Evolutionary conservation across 64 coral and sea anemone species (phyloP).

Genomic region (Montipora cactus): DNA sequence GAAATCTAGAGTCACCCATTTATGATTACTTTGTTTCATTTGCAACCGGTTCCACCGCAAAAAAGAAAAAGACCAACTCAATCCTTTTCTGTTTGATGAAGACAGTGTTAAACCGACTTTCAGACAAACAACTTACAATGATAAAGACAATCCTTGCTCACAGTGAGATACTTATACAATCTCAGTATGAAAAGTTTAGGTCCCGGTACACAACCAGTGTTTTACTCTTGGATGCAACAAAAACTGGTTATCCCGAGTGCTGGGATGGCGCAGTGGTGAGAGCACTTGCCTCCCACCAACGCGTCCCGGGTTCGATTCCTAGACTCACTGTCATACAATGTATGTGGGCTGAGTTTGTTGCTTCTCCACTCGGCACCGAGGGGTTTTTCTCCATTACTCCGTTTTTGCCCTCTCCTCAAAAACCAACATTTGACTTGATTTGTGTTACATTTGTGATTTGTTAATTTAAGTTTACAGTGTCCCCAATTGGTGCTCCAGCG

Average conservation of each 20-base stretch:
- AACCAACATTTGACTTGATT: background rate
- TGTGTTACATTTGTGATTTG: background rate
- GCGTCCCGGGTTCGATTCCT: too few relatives aligned
- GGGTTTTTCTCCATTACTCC: background rate
- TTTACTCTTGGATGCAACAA: background rate
- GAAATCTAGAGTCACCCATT: conserved; percentile 13
- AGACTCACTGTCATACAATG: too few relatives aligned
- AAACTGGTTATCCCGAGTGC: background rate
- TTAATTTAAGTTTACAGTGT: too few relatives aligned
- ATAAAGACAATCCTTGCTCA: background rate
- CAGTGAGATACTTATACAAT: background rate
- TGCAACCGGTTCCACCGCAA: conserved; percentile 24
- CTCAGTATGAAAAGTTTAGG: conserved; percentile 2
- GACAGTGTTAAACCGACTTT: conserved; percentile 6
- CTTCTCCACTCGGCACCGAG: too few relatives aligned
- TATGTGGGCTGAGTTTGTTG: too few relatives aligned
- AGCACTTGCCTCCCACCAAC: too few relatives aligned
- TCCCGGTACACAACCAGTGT: background rate
- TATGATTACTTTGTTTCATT: background rate
- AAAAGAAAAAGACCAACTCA: background rate
- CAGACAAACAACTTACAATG: conserved; percentile 17
- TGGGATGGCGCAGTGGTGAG: too few relatives aligned
- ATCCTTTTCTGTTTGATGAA: background rate
- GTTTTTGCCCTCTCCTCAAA: background rate
- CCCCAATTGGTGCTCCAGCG: too few relatives aligned